Conservation (phyloP, 1,140 invertebrate genomes). For the Archivesica marissinica region DNA sequence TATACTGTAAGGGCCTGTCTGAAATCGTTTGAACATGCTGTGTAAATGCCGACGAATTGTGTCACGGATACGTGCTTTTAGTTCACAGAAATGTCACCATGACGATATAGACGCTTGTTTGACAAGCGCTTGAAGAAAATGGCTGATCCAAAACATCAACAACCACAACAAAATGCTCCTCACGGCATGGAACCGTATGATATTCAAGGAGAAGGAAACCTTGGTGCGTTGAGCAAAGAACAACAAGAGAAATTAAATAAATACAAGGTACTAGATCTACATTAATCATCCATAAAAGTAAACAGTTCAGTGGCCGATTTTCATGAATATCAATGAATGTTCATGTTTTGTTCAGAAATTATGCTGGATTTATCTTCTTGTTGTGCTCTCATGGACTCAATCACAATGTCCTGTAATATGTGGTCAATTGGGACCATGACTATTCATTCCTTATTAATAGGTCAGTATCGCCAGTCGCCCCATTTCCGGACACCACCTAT, state of each 20-base stretch:
- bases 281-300: too few relatives aligned
- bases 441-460: too few relatives aligned
- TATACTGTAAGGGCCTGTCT: too few relatives aligned
- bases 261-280: conserved; percentile 81
- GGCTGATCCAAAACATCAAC: conserved; percentile 68
- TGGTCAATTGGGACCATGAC: too few relatives aligned
- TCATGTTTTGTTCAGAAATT: too few relatives aligned
- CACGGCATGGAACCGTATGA: conserved; percentile 82
- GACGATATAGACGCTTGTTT: conserved; percentile 21
- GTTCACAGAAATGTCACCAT: not conserved
- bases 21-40: not conserved
- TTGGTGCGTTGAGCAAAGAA: conserved; percentile 79
- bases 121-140: conserved; percentile 70
- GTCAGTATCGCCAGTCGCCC: too few relatives aligned
- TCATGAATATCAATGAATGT: too few relatives aligned
- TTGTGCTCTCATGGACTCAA: too few relatives aligned
- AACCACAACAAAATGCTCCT: conserved; percentile 79
- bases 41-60: not conserved
- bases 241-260: conserved; percentile 81
- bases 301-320: too few relatives aligned
- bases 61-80: not conserved
- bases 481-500: too few relatives aligned
- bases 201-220: conserved; percentile 74
- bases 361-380: too few relatives aligned
- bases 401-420: too few relatives aligned